A percentile compares a stretch with the other conserved stretches of the same genome.
phyloP scores from a whole-genome alignment of 2,888 invertebrate genomes.

The Meganola albula region DNA sequence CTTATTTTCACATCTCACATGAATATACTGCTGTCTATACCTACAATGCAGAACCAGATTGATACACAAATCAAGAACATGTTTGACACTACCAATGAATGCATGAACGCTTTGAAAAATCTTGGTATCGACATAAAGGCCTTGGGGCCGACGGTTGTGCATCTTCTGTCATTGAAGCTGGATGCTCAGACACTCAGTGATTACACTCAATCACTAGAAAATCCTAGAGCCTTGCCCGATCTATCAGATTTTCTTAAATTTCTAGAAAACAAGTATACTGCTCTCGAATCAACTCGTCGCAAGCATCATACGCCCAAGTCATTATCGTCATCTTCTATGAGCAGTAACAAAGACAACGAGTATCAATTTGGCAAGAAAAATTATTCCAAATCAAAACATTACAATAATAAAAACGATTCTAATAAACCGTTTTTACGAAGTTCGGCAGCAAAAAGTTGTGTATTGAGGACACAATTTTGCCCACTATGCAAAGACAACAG shows the following conservation, averaged over 20 bases:
- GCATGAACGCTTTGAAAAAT: conserved; percentile 4
- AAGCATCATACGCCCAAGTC: too few species aligned
- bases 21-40: conserved; percentile 4
- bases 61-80: not conserved
- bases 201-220: conserved; percentile 1
- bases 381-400: conserved; percentile 1
- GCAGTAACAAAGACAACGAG: not conserved
- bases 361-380: not conserved
- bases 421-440: conserved; percentile 2
- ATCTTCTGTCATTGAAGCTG: conserved; percentile 2
- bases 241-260: conserved; percentile 4
- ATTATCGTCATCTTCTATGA: not conserved
- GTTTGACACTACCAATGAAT: conserved; percentile 5
- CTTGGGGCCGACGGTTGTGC: conserved; percentile 2
- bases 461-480: conserved; percentile 3
- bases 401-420: not conserved
- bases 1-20: conserved; percentile 1
- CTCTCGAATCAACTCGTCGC: too few species aligned
- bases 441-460: too few species aligned
- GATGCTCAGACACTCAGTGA: conserved; percentile 3
- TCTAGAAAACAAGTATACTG: conserved; percentile 3
- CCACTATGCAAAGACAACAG: conserved; percentile 7
- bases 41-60: conserved; percentile 1
- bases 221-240: conserved; percentile 4
- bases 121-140: conserved; percentile 1